A percentile compares a stretch with the other conserved stretches of the same genome.
phyloP scores from a whole-genome alignment of 2,113 vertebrate species.

The Macrotus californicus region DNA sequence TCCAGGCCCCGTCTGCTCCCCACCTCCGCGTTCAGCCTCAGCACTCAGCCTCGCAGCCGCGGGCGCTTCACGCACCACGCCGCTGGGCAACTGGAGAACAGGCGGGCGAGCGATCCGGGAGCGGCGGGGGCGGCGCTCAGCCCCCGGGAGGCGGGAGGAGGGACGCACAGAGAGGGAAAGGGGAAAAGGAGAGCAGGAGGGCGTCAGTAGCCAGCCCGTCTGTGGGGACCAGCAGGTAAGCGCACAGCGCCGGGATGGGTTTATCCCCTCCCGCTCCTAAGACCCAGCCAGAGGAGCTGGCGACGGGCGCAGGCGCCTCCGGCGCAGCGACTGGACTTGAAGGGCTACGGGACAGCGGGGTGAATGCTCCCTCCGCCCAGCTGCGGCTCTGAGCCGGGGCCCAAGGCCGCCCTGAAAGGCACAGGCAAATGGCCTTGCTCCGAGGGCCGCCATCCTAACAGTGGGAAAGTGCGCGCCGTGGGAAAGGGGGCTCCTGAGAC shows the following conservation, averaged over 20 bases:
- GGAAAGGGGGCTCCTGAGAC: neutral
- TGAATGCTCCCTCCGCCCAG: neutral
- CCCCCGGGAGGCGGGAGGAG: slow-evolving; percentile 27
- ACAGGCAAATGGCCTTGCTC: neutral
- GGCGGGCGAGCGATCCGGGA: neutral
- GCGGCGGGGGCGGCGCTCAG: slow-evolving; percentile 58
- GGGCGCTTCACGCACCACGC: slow-evolving; percentile 29
- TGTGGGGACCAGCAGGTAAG: slow-evolving; percentile 55
- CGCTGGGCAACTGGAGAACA: neutral
- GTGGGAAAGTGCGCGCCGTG: neutral
- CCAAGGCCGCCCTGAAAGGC: neutral
- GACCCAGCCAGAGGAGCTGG: neutral
- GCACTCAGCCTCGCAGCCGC: neutral
- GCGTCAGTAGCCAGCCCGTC: neutral
- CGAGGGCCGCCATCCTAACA: neutral
- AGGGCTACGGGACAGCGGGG: neutral
- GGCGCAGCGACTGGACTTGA: neutral
- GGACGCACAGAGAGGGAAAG: neutral
- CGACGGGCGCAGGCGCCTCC: neutral
- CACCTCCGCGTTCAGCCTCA: neutral
- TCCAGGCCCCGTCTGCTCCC: slow-evolving; percentile 42
- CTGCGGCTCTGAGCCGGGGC: neutral
- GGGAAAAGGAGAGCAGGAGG: slow-evolving; percentile 10
- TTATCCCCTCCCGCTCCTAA: neutral
- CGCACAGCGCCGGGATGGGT: neutral